These are phyloP conservation scores for Nautilus pompilius DNA, from an alignment of 1,140 invertebrate species.

Conservation along the genomic window DNA sequence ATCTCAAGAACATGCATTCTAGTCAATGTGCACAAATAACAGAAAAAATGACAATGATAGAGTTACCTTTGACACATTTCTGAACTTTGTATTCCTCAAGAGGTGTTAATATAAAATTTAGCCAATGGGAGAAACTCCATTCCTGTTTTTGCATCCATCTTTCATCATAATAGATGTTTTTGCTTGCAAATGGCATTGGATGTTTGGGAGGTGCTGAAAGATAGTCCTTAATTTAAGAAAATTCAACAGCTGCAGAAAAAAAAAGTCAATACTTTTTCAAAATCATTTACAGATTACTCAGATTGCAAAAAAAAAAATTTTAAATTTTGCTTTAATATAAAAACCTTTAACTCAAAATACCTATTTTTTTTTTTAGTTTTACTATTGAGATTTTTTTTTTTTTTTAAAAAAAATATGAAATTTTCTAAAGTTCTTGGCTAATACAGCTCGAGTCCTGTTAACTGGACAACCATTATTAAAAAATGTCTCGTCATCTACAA, in stretches of 20 bases:
- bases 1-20: too few relatives aligned
- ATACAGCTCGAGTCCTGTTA: too few relatives aligned
- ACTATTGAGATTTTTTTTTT: too few relatives aligned
- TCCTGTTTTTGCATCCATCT: slow-evolving; percentile 77
- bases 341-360: background rate
- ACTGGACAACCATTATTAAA: too few relatives aligned
- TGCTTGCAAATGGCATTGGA: slow-evolving; percentile 54
- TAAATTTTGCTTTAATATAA: background rate
- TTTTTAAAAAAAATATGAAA: too few relatives aligned
- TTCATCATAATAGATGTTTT: slow-evolving; percentile 70
- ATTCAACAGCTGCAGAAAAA: background rate
- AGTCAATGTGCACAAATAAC: background rate
- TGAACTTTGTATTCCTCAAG: slow-evolving; percentile 61
- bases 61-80: slow-evolving; percentile 36
- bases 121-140: slow-evolving; percentile 78
- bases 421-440: too few relatives aligned
- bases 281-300: background rate
- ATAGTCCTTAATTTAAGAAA: background rate
- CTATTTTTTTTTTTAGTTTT: too few relatives aligned
- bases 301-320: background rate
- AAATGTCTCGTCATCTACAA: too few relatives aligned
- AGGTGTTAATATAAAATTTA: slow-evolving; percentile 81
- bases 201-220: slow-evolving; percentile 46
- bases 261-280: background rate
- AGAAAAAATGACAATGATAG: background rate